Evolutionary conservation across 2,113 vertebrate species (phyloP).

Genomic region (Eira barbara): DNA sequence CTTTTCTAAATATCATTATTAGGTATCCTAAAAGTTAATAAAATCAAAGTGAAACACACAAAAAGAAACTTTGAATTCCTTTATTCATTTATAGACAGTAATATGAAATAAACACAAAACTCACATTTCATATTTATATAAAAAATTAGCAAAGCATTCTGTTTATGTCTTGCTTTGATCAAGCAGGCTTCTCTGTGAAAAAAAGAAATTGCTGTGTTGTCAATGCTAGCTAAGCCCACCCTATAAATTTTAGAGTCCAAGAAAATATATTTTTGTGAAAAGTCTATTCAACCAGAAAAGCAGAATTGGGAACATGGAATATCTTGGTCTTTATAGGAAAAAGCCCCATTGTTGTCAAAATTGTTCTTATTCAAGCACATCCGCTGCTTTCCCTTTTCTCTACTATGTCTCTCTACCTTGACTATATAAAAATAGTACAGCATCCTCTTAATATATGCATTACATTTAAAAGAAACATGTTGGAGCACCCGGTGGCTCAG

Average conservation of each 20-base stretch:
- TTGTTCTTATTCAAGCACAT: slow-evolving; percentile 43
- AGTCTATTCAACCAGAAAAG: slow-evolving; percentile 72
- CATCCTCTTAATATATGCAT: slow-evolving; percentile 59
- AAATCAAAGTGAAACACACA: slow-evolving; percentile 46
- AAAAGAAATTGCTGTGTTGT: slow-evolving; percentile 76
- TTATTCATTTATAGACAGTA: slow-evolving; percentile 8
- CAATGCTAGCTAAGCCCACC: slow-evolving; percentile 74
- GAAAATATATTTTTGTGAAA: slow-evolving; percentile 73
- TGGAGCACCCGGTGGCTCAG: too few relatives aligned
- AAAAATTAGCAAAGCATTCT: slow-evolving; percentile 69
- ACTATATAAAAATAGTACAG: slow-evolving; percentile 37
- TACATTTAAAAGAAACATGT: slow-evolving; percentile 64
- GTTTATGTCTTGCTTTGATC: slow-evolving; percentile 70
- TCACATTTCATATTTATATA: slow-evolving; percentile 67
- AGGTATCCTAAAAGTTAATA: slow-evolving; percentile 55
- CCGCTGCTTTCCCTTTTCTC: not conserved
- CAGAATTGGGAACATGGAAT: slow-evolving; percentile 75
- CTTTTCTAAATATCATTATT: not conserved
- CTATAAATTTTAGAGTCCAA: slow-evolving; percentile 80
- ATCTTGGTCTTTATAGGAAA: slow-evolving; percentile 63
- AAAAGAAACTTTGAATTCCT: slow-evolving; percentile 29
- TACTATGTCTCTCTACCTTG: not conserved
- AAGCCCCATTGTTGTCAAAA: slow-evolving; percentile 65
- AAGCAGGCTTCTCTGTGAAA: slow-evolving; percentile 70
- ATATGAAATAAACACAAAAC: slow-evolving; percentile 46